Conservation (phyloP, 2,888 invertebrate genomes). For the Bimastos eiseni region DNA sequence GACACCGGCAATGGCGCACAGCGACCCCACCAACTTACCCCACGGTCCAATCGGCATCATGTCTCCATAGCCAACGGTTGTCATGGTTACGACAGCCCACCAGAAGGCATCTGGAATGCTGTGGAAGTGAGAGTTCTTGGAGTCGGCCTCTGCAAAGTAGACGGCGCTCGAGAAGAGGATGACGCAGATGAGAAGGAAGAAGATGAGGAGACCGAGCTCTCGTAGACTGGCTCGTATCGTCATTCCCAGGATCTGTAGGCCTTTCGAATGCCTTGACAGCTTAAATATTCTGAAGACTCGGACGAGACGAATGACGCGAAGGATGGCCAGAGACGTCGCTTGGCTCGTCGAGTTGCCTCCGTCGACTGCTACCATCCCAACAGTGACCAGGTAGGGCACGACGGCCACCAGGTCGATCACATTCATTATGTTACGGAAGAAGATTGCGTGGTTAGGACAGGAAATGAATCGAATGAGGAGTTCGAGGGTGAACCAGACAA, state of each 20-base stretch:
- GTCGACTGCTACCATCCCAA: conserved; percentile 95
- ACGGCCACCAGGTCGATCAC: conserved; percentile 98
- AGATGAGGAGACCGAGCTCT: conserved; percentile 97
- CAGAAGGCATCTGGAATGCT: conserved; percentile 78
- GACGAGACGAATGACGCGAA: conserved; percentile 95
- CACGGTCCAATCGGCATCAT: conserved; percentile 98
- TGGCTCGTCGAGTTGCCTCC: conserved; percentile 75
- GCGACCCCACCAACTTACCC: conserved; percentile 87
- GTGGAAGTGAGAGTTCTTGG: conserved; percentile 87
- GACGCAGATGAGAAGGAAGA: conserved; percentile 88
- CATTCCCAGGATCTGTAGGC: conserved; percentile 96
- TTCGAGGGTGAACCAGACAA: conserved; percentile 98
- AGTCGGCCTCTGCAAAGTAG: conserved; percentile 92
- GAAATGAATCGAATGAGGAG: conserved; percentile 93
- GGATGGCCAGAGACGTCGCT: conserved; percentile 77
- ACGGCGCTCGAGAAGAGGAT: conserved; percentile 78
- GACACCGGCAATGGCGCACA: conserved; percentile 98
- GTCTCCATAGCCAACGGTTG: conserved; percentile 94
- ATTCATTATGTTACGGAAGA: conserved; percentile 99
- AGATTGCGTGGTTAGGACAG: conserved; percentile 96
- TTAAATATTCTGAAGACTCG: conserved; percentile 99
- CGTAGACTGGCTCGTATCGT: conserved; percentile 99
- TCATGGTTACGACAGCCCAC: conserved; percentile 13
- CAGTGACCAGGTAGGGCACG: conserved; percentile 99
- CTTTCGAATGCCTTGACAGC: conserved; percentile 98